These are phyloP conservation scores for Melanostoma scalare DNA, from an alignment of 2,888 invertebrate genomes.

Conservation along the genomic window DNA sequence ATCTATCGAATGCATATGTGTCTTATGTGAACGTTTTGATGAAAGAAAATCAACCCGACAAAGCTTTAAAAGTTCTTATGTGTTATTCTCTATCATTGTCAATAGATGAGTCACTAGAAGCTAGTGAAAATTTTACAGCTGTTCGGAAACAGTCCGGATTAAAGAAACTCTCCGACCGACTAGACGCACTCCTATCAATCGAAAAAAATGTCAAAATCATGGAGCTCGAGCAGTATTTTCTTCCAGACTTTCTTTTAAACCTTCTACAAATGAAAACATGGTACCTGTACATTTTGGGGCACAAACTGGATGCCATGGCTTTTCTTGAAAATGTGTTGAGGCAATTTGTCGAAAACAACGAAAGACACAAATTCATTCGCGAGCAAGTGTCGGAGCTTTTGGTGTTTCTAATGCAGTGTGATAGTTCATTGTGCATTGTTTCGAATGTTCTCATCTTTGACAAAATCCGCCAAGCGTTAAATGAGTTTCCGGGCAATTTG, in stretches of 20 bases:
- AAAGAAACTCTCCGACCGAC: constrained; percentile 72
- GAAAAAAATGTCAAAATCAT: constrained; percentile 75
- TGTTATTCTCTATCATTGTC: constrained; percentile 73
- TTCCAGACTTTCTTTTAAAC: constrained; percentile 76
- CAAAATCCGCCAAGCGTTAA: constrained; percentile 80
- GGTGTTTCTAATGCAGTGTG: constrained; percentile 76
- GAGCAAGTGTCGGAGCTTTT: constrained; percentile 82
- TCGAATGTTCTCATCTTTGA: constrained; percentile 81
- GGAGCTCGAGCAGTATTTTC: constrained; percentile 79
- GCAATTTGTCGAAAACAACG: constrained; percentile 73
- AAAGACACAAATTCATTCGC: constrained; percentile 77
- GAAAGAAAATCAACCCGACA: constrained; percentile 66
- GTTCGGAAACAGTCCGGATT: constrained; percentile 74
- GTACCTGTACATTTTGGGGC: constrained; percentile 74
- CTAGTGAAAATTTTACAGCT: constrained; percentile 64
- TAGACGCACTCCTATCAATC: constrained; percentile 73
- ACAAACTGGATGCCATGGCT: constrained; percentile 75
- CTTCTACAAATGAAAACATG: constrained; percentile 76
- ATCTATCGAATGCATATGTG: constrained; percentile 76
- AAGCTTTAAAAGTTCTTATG: constrained; percentile 76
- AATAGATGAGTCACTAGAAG: constrained; percentile 37
- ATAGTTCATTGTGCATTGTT: constrained; percentile 77
- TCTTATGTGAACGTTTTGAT: constrained; percentile 77
- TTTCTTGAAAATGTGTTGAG: constrained; percentile 75
- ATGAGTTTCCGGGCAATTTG: constrained; percentile 85